Evolutionary conservation across 2,888 invertebrate genomes (phyloP).

Genomic region (Frankliniella fusca): DNA sequence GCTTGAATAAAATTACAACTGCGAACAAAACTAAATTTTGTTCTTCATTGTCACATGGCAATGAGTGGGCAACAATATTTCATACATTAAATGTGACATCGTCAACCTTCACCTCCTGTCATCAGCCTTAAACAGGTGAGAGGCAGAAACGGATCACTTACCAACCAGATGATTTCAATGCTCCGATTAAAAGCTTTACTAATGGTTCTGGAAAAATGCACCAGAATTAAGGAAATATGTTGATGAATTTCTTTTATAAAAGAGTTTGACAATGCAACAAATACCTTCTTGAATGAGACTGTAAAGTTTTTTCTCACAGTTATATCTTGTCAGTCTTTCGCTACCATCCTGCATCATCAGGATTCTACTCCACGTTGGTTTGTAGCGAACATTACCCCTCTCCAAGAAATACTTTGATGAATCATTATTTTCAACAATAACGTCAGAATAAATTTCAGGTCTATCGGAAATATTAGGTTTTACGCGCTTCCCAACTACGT

Average conservation of each 20-base stretch:
- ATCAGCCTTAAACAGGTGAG: slow-evolving; percentile 31
- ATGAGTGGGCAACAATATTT: background rate
- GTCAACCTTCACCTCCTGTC: background rate
- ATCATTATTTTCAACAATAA: background rate
- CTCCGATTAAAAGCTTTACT: slow-evolving; percentile 79
- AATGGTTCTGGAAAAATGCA: slow-evolving; percentile 58
- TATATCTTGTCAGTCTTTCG: background rate
- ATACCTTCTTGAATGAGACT: background rate
- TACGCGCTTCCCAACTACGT: background rate
- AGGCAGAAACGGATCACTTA: slow-evolving; percentile 46
- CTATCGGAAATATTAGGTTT: background rate
- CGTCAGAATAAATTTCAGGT: background rate
- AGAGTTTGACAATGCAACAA: too few relatives aligned
- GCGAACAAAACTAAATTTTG: too few relatives aligned
- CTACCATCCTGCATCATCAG: background rate
- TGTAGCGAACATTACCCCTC: background rate
- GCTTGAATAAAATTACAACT: slow-evolving; percentile 6
- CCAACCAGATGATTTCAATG: slow-evolving; percentile 76
- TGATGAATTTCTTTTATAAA: background rate
- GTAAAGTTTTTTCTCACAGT: background rate
- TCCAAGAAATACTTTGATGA: background rate
- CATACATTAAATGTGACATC: background rate
- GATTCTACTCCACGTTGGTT: background rate
- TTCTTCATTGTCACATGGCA: too few relatives aligned
- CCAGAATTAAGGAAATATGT: slow-evolving; percentile 33